Evolutionary conservation across 2,888 invertebrate genomes (phyloP).

Genomic region (Bembecia ichneumoniformis): DNA sequence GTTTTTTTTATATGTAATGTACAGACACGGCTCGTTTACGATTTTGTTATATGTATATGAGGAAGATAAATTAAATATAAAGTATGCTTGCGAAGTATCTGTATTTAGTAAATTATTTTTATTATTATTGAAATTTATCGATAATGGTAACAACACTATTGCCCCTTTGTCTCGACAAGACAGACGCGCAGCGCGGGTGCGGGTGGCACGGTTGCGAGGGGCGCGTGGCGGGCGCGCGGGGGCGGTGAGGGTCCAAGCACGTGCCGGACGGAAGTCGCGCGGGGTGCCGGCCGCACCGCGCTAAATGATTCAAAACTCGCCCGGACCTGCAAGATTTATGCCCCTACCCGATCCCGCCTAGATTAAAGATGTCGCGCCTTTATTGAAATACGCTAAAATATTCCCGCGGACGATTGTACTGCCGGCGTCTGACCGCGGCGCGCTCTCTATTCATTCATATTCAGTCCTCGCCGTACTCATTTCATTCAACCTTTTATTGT

Average conservation of each 20-base stretch:
- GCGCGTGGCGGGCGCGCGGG: slow-evolving; percentile 20
- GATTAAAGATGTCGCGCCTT: slow-evolving; percentile 71
- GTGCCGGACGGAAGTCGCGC: slow-evolving; percentile 70
- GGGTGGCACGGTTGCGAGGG: slow-evolving; percentile 25
- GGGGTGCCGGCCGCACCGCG: slow-evolving; percentile 50
- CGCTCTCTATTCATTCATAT: slow-evolving; percentile 41
- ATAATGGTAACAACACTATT: slow-evolving; percentile 30
- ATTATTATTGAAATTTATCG: neutral
- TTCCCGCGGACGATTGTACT: slow-evolving; percentile 18
- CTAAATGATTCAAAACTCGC: slow-evolving; percentile 72
- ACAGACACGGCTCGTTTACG: no score
- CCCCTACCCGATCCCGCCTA: slow-evolving; percentile 63
- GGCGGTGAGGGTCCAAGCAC: slow-evolving; percentile 38
- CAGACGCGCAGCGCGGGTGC: slow-evolving; percentile 48
- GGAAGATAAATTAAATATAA: no score
- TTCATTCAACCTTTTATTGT: slow-evolving; percentile 59
- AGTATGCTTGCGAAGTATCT: no score
- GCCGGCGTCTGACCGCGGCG: slow-evolving; percentile 10
- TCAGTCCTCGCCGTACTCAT: slow-evolving; percentile 37
- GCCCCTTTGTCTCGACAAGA: slow-evolving; percentile 73
- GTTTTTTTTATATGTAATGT: no score
- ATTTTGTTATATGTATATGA: no score
- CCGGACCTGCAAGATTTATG: slow-evolving; percentile 72
- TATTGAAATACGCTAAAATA: slow-evolving; percentile 67
- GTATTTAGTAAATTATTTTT: no score